A percentile compares a stretch with the other conserved stretches of the same genome.
These are phyloP conservation scores for Drepanosiphum platanoidis DNA, from an alignment of 2,888 invertebrate genomes.

Conservation along the genomic window DNA sequence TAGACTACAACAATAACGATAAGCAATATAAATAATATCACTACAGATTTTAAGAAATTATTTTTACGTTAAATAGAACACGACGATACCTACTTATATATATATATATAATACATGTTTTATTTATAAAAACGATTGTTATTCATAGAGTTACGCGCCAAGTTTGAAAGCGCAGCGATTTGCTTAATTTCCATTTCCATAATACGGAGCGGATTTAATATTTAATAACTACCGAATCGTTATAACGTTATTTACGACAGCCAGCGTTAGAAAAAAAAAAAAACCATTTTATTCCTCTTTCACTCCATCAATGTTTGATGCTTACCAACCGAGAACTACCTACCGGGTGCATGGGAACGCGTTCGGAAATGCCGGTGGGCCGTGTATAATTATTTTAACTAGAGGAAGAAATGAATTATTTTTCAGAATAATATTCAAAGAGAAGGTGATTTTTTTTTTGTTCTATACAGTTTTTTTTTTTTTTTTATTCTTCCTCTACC, in stretches of 20 bases:
- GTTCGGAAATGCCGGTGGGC: constrained; percentile 56
- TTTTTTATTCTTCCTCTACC: background rate
- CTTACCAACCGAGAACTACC: constrained; percentile 46
- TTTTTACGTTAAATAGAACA: no score
- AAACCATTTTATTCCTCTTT: constrained; percentile 12
- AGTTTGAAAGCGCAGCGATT: background rate
- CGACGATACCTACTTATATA: no score
- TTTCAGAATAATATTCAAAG: constrained; percentile 58
- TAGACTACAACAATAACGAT: no score
- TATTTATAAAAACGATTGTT: background rate
- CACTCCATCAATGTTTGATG: constrained; percentile 25
- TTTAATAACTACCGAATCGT: constrained; percentile 32
- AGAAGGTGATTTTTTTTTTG: constrained; percentile 54
- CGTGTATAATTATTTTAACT: constrained; percentile 62
- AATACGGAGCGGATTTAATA: constrained; percentile 17
- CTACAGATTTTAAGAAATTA: no score
- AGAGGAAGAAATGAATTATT: constrained; percentile 61
- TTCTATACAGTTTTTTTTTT: background rate
- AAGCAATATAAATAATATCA: no score
- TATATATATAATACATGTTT: background rate
- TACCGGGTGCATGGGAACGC: constrained; percentile 44
- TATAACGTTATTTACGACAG: constrained; percentile 2
- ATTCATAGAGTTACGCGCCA: background rate
- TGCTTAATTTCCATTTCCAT: constrained; percentile 8
- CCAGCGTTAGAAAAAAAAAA: background rate